Conservation (phyloP, 2,888 invertebrate genomes). For the Drosophila cracens region DNA sequence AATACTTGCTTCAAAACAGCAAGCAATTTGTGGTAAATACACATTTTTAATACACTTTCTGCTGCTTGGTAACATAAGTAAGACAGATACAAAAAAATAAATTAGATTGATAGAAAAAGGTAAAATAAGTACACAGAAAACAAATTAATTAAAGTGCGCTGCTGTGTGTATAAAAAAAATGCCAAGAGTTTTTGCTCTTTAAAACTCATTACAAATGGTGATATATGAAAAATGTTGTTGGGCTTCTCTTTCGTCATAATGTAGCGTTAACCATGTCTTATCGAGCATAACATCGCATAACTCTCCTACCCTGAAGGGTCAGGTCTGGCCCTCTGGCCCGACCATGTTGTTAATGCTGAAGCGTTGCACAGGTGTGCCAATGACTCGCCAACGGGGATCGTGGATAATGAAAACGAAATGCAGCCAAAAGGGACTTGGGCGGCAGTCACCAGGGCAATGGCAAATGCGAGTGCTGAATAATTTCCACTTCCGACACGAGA, state of each 20-base stretch:
- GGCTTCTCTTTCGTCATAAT: background rate
- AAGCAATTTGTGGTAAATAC: background rate
- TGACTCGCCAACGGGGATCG: conserved; percentile 70
- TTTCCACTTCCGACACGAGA: conserved; percentile 77
- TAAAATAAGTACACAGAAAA: background rate
- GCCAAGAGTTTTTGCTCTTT: background rate
- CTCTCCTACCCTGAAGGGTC: background rate
- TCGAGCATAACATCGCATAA: conserved; percentile 23
- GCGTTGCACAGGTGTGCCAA: conserved; percentile 71
- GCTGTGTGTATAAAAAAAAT: background rate
- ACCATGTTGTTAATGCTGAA: conserved; percentile 31
- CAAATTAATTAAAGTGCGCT: background rate
- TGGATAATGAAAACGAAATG: conserved; percentile 76
- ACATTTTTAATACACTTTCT: background rate
- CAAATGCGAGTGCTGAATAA: conserved; percentile 65
- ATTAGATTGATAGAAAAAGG: background rate
- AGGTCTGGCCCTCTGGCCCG: background rate
- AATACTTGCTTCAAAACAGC: background rate
- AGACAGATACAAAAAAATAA: background rate
- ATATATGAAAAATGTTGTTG: conserved; percentile 8
- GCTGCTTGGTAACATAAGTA: background rate
- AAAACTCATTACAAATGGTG: conserved; percentile 6
- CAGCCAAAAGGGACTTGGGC: conserved; percentile 58
- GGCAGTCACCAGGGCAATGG: conserved; percentile 70
- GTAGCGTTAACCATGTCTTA: conserved; percentile 10